Conservation (phyloP, 1,140 invertebrate genomes). For the Camponotus floridanus region DNA sequence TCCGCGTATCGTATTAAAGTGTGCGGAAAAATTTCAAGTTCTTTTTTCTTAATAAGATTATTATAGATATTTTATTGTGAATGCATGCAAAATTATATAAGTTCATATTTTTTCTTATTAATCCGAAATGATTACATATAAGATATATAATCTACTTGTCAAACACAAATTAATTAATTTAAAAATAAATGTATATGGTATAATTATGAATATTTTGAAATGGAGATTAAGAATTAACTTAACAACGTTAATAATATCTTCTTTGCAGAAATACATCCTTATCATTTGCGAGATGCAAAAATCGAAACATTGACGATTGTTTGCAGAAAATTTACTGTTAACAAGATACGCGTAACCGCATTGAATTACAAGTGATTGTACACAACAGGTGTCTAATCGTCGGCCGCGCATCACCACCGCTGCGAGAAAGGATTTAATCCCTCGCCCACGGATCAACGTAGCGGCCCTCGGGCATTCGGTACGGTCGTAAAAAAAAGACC, state of each 20-base stretch:
- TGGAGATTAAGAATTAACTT: neutral
- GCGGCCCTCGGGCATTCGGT: constrained; percentile 34
- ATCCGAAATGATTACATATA: neutral
- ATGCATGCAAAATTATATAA: neutral
- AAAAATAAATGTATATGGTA: too few species aligned
- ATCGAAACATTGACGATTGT: constrained; percentile 12
- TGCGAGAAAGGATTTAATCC: constrained; percentile 43
- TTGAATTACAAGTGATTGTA: constrained; percentile 59
- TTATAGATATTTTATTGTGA: neutral
- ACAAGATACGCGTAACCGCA: constrained; percentile 41
- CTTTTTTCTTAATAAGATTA: neutral
- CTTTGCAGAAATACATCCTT: neutral
- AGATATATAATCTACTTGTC: neutral
- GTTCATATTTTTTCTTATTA: constrained; percentile 2
- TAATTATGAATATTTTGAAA: too few species aligned
- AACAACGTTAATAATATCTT: neutral
- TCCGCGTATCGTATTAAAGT: neutral
- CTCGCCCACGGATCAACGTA: constrained; percentile 47
- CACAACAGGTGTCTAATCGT: constrained; percentile 56
- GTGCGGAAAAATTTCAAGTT: neutral
- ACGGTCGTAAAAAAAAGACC: constrained; percentile 30
- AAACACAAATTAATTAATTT: too few species aligned
- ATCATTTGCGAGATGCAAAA: neutral
- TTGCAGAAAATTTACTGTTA: constrained; percentile 39
- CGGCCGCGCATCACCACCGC: neutral